phyloP scores from a whole-genome alignment of 2,888 invertebrate genomes.

The Melipona beecheii region DNA sequence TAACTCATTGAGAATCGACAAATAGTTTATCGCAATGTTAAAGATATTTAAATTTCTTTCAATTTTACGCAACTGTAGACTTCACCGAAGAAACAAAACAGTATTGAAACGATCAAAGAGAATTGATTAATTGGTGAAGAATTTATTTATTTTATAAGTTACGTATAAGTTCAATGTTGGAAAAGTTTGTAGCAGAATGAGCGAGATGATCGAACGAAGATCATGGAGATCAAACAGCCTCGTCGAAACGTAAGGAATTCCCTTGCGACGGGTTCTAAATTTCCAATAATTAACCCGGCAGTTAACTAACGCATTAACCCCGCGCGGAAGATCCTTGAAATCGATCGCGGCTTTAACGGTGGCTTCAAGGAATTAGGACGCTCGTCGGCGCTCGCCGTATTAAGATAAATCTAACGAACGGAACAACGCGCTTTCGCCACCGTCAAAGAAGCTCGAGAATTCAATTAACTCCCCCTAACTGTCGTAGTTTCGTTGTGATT shows the following conservation, averaged over 20 bases:
- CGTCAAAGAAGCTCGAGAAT: constrained; percentile 2
- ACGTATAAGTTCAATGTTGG: too few species aligned
- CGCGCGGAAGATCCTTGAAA: constrained; percentile 62
- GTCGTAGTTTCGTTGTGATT: not conserved
- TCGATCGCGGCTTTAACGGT: constrained; percentile 73
- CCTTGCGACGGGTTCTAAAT: constrained; percentile 52
- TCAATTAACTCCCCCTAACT: constrained; percentile 12
- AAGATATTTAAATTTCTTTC: too few species aligned
- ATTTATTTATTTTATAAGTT: too few species aligned
- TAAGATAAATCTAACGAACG: constrained; percentile 15
- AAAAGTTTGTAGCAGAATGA: not conserved
- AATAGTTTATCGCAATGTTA: too few species aligned
- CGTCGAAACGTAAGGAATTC: constrained; percentile 25
- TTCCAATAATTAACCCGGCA: constrained; percentile 56
- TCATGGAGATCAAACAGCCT: constrained; percentile 27
- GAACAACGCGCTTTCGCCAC: not conserved
- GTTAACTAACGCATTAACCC: constrained; percentile 49
- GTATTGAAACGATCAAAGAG: too few species aligned
- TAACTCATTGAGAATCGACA: too few species aligned
- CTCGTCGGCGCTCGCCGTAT: constrained; percentile 10
- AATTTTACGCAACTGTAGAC: too few species aligned
- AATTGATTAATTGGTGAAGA: too few species aligned
- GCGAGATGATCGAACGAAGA: not conserved
- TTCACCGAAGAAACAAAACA: too few species aligned
- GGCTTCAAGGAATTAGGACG: constrained; percentile 71